phyloP scores from a whole-genome alignment of 2,888 invertebrate genomes.

The Pinctada fucata region DNA sequence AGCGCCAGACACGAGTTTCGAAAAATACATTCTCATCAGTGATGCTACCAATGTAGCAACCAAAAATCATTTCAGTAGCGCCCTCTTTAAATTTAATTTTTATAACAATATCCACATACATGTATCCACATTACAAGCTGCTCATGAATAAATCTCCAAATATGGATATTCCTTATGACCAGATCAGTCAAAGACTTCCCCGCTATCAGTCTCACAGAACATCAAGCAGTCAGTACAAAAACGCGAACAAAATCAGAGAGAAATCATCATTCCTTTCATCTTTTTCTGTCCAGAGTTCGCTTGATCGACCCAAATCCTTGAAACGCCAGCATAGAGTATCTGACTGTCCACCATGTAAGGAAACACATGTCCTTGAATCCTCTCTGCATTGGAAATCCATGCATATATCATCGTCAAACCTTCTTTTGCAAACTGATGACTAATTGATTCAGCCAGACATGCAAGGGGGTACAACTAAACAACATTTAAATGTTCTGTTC shows the following conservation, averaged over 20 bases:
- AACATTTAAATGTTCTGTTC: not conserved
- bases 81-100: no score
- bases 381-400: not conserved
- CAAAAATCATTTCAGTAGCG: no score
- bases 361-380: not conserved
- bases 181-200: not conserved
- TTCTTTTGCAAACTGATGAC: not conserved
- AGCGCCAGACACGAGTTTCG: no score
- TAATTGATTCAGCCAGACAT: not conserved
- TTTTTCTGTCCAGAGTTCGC: not conserved
- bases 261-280: not conserved
- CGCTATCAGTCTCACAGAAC: not conserved
- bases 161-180: slow-evolving; percentile 8
- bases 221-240: not conserved
- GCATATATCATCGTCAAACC: not conserved
- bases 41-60: not conserved
- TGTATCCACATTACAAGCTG: not conserved
- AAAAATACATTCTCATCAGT: no score
- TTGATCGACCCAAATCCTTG: not conserved
- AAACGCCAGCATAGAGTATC: not conserved
- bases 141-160: slow-evolving; percentile 9
- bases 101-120: not conserved
- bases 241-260: slow-evolving; percentile 4
- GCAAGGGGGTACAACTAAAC: not conserved
- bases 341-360: not conserved